These are phyloP conservation scores for Chromobotia macracanthus DNA, from an alignment of 2,797 vertebrate genomes.

Conservation along the genomic window DNA sequence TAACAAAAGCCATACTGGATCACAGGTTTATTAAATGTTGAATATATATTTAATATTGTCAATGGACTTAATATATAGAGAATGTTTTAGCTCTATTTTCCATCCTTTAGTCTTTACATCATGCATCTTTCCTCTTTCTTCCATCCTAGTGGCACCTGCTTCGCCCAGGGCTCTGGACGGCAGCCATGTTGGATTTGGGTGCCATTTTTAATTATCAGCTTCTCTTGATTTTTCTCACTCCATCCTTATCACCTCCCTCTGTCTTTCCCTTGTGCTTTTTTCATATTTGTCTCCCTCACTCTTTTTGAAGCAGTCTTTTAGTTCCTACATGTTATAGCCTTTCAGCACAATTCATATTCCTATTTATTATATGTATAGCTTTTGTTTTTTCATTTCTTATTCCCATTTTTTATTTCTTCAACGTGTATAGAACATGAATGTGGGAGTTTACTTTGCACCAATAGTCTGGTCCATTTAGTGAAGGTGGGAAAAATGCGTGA, in stretches of 20 bases:
- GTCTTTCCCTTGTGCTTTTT: not conserved
- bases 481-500: too few species aligned
- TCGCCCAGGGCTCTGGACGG: not conserved
- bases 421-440: too few species aligned
- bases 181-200: conserved; percentile 31
- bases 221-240: conserved; percentile 11
- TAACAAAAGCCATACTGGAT: not conserved
- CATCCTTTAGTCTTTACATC: not conserved
- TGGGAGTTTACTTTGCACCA: too few species aligned
- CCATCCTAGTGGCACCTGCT: not conserved
- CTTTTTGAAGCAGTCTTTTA: not conserved
- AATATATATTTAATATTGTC: too few species aligned
- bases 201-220: conserved; percentile 43
- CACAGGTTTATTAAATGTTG: not conserved
- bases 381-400: too few species aligned
- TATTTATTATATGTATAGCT: too few species aligned
- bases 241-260: not conserved
- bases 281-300: not conserved
- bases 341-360: not conserved
- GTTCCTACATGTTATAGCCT: not conserved
- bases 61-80: not conserved
- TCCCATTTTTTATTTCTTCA: too few species aligned
- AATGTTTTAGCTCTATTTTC: not conserved
- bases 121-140: not conserved
- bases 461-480: too few species aligned